These are phyloP conservation scores for Phyllopteryx taeniolatus DNA, from an alignment of 2,113 vertebrate species.

Conservation along the genomic window DNA sequence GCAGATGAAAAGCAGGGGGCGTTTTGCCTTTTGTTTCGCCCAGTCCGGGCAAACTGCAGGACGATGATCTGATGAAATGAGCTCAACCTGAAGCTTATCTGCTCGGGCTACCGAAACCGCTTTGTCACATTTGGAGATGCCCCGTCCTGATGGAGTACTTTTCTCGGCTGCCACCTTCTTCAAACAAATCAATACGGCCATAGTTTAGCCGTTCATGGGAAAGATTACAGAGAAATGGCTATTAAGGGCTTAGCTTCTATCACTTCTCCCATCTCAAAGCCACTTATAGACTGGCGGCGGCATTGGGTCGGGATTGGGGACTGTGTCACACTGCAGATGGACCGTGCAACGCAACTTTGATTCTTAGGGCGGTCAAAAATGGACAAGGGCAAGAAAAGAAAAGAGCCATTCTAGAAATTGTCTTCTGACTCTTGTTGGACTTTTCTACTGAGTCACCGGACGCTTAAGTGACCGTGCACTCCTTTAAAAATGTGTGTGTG, in stretches of 20 bases:
- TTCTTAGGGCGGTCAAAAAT: conserved; percentile 30
- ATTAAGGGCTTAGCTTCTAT: conserved; percentile 81
- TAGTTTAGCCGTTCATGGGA: conserved; percentile 82
- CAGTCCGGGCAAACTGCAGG: conserved; percentile 48
- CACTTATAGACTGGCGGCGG: conserved; percentile 75
- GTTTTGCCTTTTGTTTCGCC: conserved; percentile 57
- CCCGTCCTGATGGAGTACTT: conserved; percentile 76
- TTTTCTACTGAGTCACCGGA: conserved; percentile 42
- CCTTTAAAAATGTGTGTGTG: conserved; percentile 48
- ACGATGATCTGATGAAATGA: conserved; percentile 61
- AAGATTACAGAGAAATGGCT: conserved; percentile 84
- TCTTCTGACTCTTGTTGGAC: conserved; percentile 42
- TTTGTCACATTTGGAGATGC: conserved; percentile 79
- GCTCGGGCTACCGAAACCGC: conserved; percentile 63
- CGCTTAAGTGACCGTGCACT: conserved; percentile 31
- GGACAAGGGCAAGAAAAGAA: conserved; percentile 29
- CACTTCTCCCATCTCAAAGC: conserved; percentile 78
- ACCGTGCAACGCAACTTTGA: conserved; percentile 37
- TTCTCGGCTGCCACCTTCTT: conserved; percentile 63
- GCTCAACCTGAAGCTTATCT: conserved; percentile 74
- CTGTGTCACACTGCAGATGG: conserved; percentile 50
- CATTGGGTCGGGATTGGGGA: conserved; percentile 69
- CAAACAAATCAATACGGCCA: conserved; percentile 80
- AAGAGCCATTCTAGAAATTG: conserved; percentile 31
- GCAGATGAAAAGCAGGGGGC: background rate